Evolutionary conservation across 2,113 vertebrate species (phyloP).

Genomic region (Ariopsis seemanni): DNA sequence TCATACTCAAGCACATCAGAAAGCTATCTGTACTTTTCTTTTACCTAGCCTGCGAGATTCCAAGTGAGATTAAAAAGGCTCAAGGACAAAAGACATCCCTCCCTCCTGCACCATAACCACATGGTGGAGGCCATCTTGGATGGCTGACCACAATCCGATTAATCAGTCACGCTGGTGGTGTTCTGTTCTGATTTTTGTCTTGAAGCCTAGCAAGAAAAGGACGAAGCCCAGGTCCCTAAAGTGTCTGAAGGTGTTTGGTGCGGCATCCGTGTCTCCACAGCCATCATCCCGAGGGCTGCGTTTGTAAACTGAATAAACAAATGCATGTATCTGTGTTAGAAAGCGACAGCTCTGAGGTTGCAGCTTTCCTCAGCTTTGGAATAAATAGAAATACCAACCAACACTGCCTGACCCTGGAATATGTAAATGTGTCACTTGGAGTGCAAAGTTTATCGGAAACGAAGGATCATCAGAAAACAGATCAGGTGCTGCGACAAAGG

Average conservation of each 20-base stretch:
- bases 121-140: constrained; percentile 34
- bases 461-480: constrained; percentile 6
- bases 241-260: constrained; percentile 33
- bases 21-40: constrained; percentile 17
- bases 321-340: constrained; percentile 59
- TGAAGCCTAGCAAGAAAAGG: constrained; percentile 10
- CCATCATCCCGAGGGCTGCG: constrained; percentile 35
- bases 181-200: constrained; percentile 13
- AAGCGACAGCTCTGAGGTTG: constrained; percentile 46
- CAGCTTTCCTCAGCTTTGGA: constrained; percentile 52
- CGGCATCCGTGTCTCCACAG: neutral
- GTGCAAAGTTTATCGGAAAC: neutral
- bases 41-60: neutral
- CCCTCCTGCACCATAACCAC: constrained; percentile 21
- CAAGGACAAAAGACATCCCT: constrained; percentile 7
- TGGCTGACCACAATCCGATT: constrained; percentile 23
- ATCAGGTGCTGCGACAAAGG: neutral
- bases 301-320: constrained; percentile 48
- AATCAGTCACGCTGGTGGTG: constrained; percentile 38
- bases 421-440: constrained; percentile 42
- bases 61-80: neutral
- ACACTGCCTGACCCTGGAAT: constrained; percentile 35
- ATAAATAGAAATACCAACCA: constrained; percentile 53
- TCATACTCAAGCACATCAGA: neutral
- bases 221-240: constrained; percentile 16